Conservation (phyloP, 1,140 invertebrate genomes). For the Plectus sambesii region DNA sequence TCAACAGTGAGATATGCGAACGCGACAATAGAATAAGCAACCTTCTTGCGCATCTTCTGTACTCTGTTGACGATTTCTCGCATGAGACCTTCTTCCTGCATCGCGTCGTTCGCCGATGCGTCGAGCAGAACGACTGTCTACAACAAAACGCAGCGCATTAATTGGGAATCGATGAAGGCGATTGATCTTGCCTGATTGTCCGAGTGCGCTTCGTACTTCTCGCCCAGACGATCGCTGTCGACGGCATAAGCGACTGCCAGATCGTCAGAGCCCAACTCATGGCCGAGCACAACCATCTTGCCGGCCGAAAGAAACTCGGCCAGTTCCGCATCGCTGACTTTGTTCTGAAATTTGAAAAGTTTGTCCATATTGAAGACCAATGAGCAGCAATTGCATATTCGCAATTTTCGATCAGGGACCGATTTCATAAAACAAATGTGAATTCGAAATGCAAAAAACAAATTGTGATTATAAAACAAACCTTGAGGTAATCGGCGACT, state of each 20-base stretch:
- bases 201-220: conserved; percentile 20
- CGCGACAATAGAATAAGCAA: conserved; percentile 1
- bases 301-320: conserved; percentile 63
- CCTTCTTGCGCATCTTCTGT: conserved; percentile 90
- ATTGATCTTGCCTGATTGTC: conserved; percentile 47
- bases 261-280: conserved; percentile 67
- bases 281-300: conserved; percentile 60
- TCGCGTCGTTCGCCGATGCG: conserved; percentile 27
- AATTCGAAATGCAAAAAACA: conserved; percentile 17
- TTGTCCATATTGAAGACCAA: conserved; percentile 13
- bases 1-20: neutral
- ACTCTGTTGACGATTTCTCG: conserved; percentile 90
- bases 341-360: conserved; percentile 37
- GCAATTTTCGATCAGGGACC: no score
- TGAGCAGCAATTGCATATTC: conserved; percentile 23
- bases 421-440: no score
- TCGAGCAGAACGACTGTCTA: conserved; percentile 42
- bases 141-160: conserved; percentile 6
- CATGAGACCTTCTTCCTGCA: conserved; percentile 31
- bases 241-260: conserved; percentile 71
- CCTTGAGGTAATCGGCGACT: conserved; percentile 68
- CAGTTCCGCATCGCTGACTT: conserved; percentile 66
- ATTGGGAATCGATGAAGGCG: conserved; percentile 37
- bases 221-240: conserved; percentile 32
- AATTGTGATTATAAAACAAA: conserved; percentile 51